These are phyloP conservation scores for Microcebus ravelobensis DNA, from an alignment of 2,113 vertebrate genomes.

Conservation along the genomic window DNA sequence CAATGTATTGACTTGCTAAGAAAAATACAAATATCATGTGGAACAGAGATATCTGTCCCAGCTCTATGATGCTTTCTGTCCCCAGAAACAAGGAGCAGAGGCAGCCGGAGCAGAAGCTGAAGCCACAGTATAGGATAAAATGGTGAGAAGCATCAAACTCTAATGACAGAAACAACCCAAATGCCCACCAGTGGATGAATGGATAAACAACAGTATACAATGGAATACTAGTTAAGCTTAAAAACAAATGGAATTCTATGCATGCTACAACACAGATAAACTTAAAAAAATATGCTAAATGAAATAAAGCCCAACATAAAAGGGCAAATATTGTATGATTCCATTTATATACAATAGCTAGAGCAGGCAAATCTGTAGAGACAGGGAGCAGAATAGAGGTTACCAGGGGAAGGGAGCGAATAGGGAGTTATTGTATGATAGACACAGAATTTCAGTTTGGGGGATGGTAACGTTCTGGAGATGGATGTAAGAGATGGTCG, in stretches of 20 bases:
- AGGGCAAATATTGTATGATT: not conserved
- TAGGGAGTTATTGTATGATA: not conserved
- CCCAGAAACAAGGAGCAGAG: not conserved
- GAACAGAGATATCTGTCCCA: not conserved
- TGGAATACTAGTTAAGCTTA: not conserved
- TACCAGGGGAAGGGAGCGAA: accelerated
- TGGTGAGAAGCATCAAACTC: not conserved
- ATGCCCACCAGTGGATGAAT: not conserved
- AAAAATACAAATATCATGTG: not conserved
- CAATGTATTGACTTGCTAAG: not conserved
- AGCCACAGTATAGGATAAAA: not conserved
- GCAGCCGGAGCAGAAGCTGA: not conserved
- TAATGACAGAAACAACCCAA: not conserved
- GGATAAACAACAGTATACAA: not conserved
- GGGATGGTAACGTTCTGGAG: not conserved
- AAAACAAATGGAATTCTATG: not conserved
- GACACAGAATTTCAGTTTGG: not conserved
- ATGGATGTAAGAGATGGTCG: not conserved
- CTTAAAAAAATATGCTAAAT: not conserved
- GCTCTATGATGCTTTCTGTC: not conserved
- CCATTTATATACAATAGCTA: not conserved
- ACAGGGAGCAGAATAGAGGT: not conserved
- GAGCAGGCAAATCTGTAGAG: not conserved
- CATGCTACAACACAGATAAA: not conserved
- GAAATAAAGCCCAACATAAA: not conserved